These are phyloP conservation scores for Phrynosoma platyrhinos DNA, from an alignment of 2,113 vertebrate species.

Conservation along the genomic window DNA sequence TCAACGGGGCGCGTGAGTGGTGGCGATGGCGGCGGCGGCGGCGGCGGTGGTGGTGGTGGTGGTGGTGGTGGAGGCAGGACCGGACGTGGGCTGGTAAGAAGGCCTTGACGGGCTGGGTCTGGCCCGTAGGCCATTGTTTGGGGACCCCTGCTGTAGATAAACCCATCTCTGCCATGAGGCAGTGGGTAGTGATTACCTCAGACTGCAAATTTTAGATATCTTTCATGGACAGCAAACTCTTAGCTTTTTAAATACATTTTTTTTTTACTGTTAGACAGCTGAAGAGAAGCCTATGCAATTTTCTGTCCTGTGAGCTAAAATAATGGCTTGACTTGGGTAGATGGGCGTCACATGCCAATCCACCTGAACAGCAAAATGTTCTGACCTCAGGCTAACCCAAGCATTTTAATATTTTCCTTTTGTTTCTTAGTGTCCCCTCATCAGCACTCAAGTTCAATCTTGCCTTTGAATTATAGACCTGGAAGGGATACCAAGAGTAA, in stretches of 20 bases:
- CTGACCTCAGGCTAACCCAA: neutral
- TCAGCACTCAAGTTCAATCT: neutral
- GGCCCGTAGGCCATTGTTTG: too few species aligned
- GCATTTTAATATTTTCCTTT: too few species aligned
- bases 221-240: neutral
- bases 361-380: neutral
- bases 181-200: neutral
- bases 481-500: too few species aligned
- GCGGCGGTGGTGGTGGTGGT: too few species aligned
- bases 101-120: too few species aligned
- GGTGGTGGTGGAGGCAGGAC: too few species aligned
- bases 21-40: too few species aligned
- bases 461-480: neutral
- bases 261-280: neutral
- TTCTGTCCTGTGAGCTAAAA: neutral
- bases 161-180: neutral
- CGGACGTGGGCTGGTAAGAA: too few species aligned
- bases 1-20: too few species aligned
- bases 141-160: too few species aligned
- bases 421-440: neutral
- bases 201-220: neutral
- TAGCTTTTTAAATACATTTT: neutral
- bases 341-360: neutral
- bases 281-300: neutral
- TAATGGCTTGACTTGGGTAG: neutral